Evolutionary conservation across 2,797 vertebrate genomes (phyloP), one percentile per base, ranked within the genome.

Genomic region (Arrhamphus sclerolepis): DNA sequence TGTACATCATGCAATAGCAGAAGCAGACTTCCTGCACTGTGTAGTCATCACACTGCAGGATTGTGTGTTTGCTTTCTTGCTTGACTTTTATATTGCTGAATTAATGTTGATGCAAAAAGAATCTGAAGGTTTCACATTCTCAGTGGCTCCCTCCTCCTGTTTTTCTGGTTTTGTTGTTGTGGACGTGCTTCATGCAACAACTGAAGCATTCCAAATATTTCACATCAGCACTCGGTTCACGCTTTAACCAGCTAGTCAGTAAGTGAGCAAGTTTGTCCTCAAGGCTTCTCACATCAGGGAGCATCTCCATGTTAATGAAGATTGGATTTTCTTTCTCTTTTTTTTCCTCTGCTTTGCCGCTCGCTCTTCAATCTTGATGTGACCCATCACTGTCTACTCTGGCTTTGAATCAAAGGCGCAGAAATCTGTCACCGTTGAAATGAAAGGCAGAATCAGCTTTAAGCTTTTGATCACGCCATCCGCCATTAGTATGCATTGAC

Each of bases 211-310:
- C 17, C 52, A 77, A 77, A 62, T 68, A 78, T 80, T 78, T 80
- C 62, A 63, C 46, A 75, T 82, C 70, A 75, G 79, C 70, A 74
- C 67, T 64, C 65, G 50, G 43, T 47, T 50, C 69, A 54, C 68
- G 57, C 66, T 75, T n/a, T 54, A 72, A 72, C 58, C 52, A 61
- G 78, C 73, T 56, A 76, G 75, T 53, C 64, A 73, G 64, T 6
- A 13, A 79, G 72, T 55, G 66, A 71, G 60, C 54, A 63, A 73
- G 59, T 46, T 50, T 75, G 67, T 64, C 65, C 77, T 76, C 34
- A 5, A 84, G 78, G 73, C 72, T 39, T 79, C 75, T 77, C 70
- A 58, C 75, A 70, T 79, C 46, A 1, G 70, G 51, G 64, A 80
- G 53, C 56, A 53, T 77, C 61, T 80, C 46, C 43, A 48, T 75